Evolutionary conservation across 2,888 invertebrate genomes (phyloP), one percentile per base, ranked within the genome.

Genomic region (Lagria hirta): DNA sequence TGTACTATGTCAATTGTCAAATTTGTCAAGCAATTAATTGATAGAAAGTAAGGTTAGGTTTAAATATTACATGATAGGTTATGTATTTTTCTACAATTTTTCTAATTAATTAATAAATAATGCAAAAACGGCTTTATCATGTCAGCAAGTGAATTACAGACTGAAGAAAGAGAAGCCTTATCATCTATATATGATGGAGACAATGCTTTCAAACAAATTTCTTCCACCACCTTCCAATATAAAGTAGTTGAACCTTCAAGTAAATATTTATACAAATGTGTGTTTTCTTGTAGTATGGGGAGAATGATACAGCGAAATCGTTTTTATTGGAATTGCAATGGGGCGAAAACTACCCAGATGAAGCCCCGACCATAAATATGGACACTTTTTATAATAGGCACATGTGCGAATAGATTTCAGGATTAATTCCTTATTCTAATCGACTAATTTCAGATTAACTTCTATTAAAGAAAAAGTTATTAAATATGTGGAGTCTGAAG

Each of bases 111-210:
- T 42, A 23, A 6, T n/a, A 15, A 27, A 35, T 24, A 21, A 21
- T 21, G n/a, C 7, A 33, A 8, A n/a, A n/a, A n/a, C n/a, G n/a
- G n/a, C n/a, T n/a, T 23, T 2, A 41, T 2, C 18, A 81, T 81
- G 80, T 75, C 76, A 41, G 77, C 79, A 61, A 63, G 65, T 23
- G 88, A 89, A 66, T 76, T 83, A 43, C 91, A 91, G 67, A 78
- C 82, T 32, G 95, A 96, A 62, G 96, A 96, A 73, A 75, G 87
- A 34, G 95, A 96, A 75, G 95, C 92, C 1, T 72, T 97, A 43
- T 80, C 82, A 54, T 92, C 95, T 2, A 97, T 97, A 61, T 97
- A 96, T 70, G 95, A 96, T 61, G 95, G 95, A 10, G 96, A 96
- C 72, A 77, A 80, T 2, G 81, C 81, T 45, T 96, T 93, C 66